Conservation (phyloP, 1,140 invertebrate species). For the Patella vulgata region DNA sequence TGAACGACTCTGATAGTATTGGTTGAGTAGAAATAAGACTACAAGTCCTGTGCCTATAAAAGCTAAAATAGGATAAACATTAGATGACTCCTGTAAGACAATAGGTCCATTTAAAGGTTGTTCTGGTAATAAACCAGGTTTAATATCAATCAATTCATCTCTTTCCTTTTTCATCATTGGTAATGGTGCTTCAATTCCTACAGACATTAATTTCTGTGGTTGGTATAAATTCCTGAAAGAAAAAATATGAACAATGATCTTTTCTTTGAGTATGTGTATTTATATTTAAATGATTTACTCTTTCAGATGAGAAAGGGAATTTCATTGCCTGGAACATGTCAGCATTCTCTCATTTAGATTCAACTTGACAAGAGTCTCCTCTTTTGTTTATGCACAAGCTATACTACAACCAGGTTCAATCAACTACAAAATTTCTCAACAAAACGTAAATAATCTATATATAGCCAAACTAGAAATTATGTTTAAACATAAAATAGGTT, state of each 20-base stretch:
- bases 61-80: constrained; percentile 54
- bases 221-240: constrained; percentile 77
- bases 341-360: not conserved
- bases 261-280: not conserved
- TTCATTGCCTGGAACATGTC: not conserved
- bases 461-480: too few relatives aligned
- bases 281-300: not conserved
- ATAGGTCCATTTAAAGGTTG: constrained; percentile 7
- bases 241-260: constrained; percentile 8
- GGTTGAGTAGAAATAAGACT: constrained; percentile 54
- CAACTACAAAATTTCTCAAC: too few relatives aligned
- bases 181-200: constrained; percentile 62
- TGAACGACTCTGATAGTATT: constrained; percentile 48
- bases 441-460: too few relatives aligned
- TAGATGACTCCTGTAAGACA: constrained; percentile 32
- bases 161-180: constrained; percentile 26
- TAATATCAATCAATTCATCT: constrained; percentile 22
- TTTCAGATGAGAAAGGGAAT: not conserved
- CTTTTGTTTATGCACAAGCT: not conserved
- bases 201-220: constrained; percentile 76
- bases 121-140: constrained; percentile 11
- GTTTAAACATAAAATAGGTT: too few relatives aligned
- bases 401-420: too few relatives aligned
- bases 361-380: not conserved
- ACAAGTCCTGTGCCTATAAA: constrained; percentile 56